Evolutionary conservation across 2,113 vertebrate species (phyloP).

Genomic region (Hippocampus zosterae): DNA sequence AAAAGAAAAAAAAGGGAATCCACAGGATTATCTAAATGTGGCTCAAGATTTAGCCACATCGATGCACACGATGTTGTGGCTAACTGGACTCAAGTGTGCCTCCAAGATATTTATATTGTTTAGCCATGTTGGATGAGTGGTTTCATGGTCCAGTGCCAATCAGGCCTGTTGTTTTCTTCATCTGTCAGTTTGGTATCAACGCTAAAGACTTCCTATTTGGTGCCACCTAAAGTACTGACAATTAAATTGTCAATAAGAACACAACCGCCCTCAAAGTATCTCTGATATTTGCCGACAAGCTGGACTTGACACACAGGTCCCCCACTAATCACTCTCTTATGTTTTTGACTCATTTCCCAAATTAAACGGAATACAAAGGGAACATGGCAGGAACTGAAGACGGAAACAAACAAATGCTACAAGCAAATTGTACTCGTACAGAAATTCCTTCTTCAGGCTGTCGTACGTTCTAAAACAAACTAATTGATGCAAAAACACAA

Average conservation of each 20-base stretch:
- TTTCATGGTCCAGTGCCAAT: too few relatives aligned
- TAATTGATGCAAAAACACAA: slow-evolving; percentile 2
- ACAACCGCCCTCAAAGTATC: not conserved
- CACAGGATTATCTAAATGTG: too few relatives aligned
- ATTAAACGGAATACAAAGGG: not conserved
- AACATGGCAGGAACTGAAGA: not conserved
- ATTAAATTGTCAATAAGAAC: not conserved
- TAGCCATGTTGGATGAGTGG: too few relatives aligned
- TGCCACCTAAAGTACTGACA: not conserved
- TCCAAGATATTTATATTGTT: too few relatives aligned
- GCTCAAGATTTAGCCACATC: too few relatives aligned
- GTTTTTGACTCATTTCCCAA: not conserved
- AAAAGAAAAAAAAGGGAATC: too few relatives aligned
- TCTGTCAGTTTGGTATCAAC: not conserved
- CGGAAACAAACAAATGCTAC: not conserved
- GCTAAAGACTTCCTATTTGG: not conserved
- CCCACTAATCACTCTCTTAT: not conserved
- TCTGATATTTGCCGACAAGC: not conserved
- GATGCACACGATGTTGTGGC: too few relatives aligned
- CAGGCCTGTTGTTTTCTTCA: not conserved
- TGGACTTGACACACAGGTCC: not conserved
- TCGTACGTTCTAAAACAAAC: slow-evolving; percentile 5
- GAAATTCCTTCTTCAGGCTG: not conserved
- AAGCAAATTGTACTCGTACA: not conserved
- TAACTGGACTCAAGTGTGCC: too few relatives aligned